Percentiles rank a stretch among this genome's conserved stretches.
phyloP scores from a whole-genome alignment of 1,140 invertebrate genomes.

The Myzus persicae region DNA sequence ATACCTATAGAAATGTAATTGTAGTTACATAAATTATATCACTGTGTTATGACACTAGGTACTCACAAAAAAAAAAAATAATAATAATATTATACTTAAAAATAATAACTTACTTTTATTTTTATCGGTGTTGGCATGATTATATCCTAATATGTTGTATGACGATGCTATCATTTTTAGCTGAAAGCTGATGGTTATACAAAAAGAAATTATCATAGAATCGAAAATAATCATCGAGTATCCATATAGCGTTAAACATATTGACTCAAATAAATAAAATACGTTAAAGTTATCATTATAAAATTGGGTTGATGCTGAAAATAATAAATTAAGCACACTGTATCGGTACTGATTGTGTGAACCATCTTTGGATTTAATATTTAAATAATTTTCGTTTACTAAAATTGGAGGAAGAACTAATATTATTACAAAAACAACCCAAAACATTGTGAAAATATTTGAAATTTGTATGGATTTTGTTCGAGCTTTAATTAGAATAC shows the following conservation, averaged over 20 bases:
- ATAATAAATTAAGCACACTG: neutral
- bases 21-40: too few species aligned
- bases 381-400: neutral
- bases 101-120: neutral
- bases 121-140: neutral
- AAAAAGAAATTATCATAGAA: neutral
- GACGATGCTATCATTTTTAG: neutral
- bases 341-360: neutral
- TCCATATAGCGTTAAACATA: neutral
- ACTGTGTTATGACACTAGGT: neutral
- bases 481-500: neutral
- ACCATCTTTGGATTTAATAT: neutral
- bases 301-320: neutral
- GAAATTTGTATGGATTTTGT: neutral
- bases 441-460: neutral
- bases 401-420: neutral
- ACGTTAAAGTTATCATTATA: neutral
- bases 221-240: neutral
- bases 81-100: neutral
- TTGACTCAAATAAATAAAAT: neutral
- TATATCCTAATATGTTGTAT: neutral
- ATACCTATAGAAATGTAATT: too few species aligned
- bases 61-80: neutral
- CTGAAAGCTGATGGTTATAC: neutral
- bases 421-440: neutral